phyloP scores from a whole-genome alignment of 37 sponge, comb jelly and placozoan species.

The Lycopodina hypogea region DNA sequence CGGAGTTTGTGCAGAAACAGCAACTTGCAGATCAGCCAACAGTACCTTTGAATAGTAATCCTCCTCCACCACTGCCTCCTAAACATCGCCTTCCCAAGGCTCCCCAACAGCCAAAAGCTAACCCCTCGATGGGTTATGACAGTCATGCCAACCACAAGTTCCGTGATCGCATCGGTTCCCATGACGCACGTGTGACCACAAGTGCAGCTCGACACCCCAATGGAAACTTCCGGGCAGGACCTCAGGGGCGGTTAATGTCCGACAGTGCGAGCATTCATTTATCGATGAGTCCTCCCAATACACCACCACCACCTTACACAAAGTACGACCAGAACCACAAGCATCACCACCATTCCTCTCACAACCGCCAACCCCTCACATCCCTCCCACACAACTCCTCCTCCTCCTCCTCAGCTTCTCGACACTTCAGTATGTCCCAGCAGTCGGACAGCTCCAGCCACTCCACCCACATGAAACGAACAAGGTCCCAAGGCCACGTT shows the following conservation, averaged over 20 bases:
- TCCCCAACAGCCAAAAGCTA: background rate
- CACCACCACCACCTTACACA: slow-evolving; percentile 37
- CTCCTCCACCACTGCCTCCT: background rate
- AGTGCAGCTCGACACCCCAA: background rate
- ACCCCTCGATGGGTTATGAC: background rate
- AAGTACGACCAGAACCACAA: slow-evolving; percentile 5
- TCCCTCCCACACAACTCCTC: background rate
- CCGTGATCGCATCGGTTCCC: background rate
- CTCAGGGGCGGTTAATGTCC: slow-evolving; percentile 1
- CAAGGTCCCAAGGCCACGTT: slow-evolving; percentile 33
- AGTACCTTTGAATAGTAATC: background rate
- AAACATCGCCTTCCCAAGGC: background rate
- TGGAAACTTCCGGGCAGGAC: background rate
- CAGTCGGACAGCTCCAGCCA: background rate
- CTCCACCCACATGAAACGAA: slow-evolving; percentile 3
- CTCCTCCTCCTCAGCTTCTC: background rate
- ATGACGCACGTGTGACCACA: background rate
- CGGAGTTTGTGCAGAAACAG: background rate
- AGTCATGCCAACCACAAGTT: background rate
- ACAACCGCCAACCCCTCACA: background rate
- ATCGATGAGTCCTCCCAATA: background rate
- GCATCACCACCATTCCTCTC: background rate
- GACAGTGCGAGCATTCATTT: slow-evolving; percentile 1
- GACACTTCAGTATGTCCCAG: slow-evolving; percentile 25
- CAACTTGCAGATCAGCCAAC: background rate